Percentiles rank a stretch among this genome's conserved stretches.
These are phyloP conservation scores for Hippolais icterina DNA, from an alignment of 2,113 vertebrate genomes.

Conservation along the genomic window DNA sequence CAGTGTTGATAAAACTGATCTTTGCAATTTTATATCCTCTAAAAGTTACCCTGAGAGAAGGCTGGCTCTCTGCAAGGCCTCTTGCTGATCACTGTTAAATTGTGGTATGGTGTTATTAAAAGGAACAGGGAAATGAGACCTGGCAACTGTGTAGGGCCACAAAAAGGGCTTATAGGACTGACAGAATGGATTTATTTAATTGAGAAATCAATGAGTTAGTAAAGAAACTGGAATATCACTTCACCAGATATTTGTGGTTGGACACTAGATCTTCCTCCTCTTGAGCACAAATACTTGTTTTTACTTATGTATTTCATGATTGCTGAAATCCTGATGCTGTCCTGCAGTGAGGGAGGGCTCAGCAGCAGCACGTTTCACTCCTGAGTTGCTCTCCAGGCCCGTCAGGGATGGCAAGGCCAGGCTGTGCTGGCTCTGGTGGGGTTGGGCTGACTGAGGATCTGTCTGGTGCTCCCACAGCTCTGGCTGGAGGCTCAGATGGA, in stretches of 20 bases:
- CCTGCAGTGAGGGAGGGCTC: background rate
- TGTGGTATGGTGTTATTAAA: background rate
- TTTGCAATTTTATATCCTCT: background rate
- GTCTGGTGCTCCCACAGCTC: background rate
- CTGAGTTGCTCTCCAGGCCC: background rate
- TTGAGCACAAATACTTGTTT: background rate
- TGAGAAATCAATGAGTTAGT: background rate
- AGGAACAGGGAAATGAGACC: background rate
- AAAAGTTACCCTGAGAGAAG: background rate
- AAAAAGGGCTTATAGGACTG: background rate
- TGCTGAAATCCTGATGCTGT: background rate
- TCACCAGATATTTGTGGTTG: background rate
- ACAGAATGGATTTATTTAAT: background rate
- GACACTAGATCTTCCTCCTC: background rate
- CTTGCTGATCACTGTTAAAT: background rate
- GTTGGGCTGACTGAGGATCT: background rate
- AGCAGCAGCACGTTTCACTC: background rate
- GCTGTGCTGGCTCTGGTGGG: background rate
- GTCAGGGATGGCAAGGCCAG: background rate
- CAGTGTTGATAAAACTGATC: background rate
- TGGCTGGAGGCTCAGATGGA: background rate
- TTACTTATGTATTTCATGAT: fast-evolving
- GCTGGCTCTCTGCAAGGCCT: background rate
- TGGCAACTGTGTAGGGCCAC: background rate
- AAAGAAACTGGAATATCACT: background rate